These are phyloP conservation scores for Auanema sp. DNA, from an alignment of 2,888 invertebrate genomes.

Conservation along the genomic window DNA sequence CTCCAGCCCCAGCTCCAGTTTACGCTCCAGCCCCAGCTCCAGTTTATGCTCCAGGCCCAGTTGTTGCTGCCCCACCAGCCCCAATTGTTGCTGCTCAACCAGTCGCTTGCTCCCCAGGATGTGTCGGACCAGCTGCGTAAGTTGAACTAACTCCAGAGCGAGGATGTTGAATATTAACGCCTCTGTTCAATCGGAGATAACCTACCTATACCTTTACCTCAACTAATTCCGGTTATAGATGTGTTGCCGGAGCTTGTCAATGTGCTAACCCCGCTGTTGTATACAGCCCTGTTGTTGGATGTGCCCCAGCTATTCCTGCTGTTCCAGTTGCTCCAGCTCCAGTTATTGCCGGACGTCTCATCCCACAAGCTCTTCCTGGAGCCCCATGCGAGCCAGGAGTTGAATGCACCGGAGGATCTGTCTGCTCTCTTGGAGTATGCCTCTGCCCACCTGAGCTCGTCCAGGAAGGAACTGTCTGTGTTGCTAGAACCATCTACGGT, in stretches of 20 bases:
- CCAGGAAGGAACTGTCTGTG: constrained; percentile 63
- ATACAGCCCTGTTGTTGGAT: constrained; percentile 47
- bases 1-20: constrained; percentile 28
- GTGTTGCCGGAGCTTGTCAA: constrained; percentile 51
- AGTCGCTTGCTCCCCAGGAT: constrained; percentile 39
- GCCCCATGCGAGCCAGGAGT: constrained; percentile 61
- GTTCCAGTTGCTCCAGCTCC: constrained; percentile 43
- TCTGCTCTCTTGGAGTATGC: constrained; percentile 63
- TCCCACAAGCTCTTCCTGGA: constrained; percentile 55
- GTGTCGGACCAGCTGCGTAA: constrained; percentile 41
- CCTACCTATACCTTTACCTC: too few relatives aligned
- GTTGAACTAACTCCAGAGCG: constrained; percentile 7
- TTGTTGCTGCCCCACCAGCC: constrained; percentile 28
- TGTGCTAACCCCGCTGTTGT: constrained; percentile 51
- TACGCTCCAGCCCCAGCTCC: constrained; percentile 23
- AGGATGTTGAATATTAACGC: constrained; percentile 6
- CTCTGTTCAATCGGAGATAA: too few relatives aligned
- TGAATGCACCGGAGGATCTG: constrained; percentile 63
- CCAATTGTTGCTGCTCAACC: constrained; percentile 39
- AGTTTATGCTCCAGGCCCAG: constrained; percentile 24
- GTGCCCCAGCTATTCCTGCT: constrained; percentile 35
- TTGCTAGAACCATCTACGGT: constrained; percentile 60
- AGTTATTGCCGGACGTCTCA: constrained; percentile 59
- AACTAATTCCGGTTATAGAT: constrained; percentile 29
- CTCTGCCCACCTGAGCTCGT: constrained; percentile 63